Conservation (phyloP, 2,113 vertebrate genomes). For the Tragelaphus strepsiceros region DNA sequence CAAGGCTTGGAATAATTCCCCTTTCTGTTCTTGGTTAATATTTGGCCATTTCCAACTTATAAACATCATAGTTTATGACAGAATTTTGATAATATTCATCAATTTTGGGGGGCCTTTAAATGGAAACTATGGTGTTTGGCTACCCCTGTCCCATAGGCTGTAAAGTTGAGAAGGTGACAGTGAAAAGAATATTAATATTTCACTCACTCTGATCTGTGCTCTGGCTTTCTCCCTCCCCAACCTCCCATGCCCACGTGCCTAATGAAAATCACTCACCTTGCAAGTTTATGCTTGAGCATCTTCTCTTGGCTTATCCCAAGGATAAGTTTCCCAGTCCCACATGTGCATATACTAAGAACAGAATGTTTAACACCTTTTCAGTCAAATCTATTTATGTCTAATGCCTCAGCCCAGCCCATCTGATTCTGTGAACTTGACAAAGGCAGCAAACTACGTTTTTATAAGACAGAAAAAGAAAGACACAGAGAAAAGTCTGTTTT, state of each 20-base stretch:
- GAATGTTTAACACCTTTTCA: not conserved
- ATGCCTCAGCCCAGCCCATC: not conserved
- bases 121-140: not conserved
- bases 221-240: not conserved
- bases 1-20: not conserved
- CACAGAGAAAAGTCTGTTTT: not conserved
- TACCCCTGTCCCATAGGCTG: not conserved
- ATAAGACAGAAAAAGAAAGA: not conserved
- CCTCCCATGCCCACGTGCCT: fast-evolving
- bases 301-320: not conserved
- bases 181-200: not conserved
- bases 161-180: not conserved
- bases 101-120: not conserved
- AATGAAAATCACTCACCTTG: not conserved
- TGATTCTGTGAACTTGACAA: not conserved
- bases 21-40: not conserved
- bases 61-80: not conserved
- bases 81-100: not conserved
- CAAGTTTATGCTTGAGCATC: not conserved
- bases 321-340: not conserved
- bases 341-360: not conserved
- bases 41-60: not conserved
- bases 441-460: not conserved
- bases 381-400: not conserved
- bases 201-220: not conserved